A percentile compares a stretch with the other conserved stretches of the same genome.
These are phyloP conservation scores for Pseudochirops corinnae DNA, from an alignment of 2,797 vertebrate genomes.

Conservation along the genomic window DNA sequence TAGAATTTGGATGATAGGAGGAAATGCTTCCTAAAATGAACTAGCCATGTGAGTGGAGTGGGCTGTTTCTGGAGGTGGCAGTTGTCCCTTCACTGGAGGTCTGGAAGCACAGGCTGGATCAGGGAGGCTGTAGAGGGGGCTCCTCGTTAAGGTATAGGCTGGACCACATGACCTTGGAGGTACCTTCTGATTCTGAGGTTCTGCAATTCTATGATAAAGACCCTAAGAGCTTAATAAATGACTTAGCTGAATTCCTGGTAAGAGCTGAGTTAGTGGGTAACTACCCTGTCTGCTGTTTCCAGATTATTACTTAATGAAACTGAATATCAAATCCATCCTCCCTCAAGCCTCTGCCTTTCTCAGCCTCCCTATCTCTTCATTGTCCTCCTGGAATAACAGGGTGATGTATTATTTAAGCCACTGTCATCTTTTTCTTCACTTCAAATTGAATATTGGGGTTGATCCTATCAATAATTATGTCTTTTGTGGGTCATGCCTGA, in stretches of 20 bases:
- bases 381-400: constrained; percentile 36
- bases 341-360: not conserved
- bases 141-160: not conserved
- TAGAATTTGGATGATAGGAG: no score
- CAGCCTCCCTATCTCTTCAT: constrained; percentile 31
- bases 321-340: constrained; percentile 23
- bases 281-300: not conserved
- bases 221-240: constrained; percentile 12
- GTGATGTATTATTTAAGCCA: constrained; percentile 28
- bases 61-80: not conserved
- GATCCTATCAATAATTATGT: not conserved
- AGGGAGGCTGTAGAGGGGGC: not conserved
- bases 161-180: not conserved
- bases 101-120: not conserved
- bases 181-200: constrained; percentile 10
- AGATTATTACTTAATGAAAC: not conserved
- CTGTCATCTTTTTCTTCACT: constrained; percentile 7
- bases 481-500: constrained; percentile 16
- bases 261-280: not conserved
- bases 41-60: not conserved
- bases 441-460: constrained; percentile 5
- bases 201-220: constrained; percentile 28
- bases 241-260: not conserved
- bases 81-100: not conserved
- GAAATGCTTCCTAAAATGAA: not conserved